Base-by-base conservation (phyloP, 1,140 invertebrate genomes). In the Drosophila eugracilis region DNA sequence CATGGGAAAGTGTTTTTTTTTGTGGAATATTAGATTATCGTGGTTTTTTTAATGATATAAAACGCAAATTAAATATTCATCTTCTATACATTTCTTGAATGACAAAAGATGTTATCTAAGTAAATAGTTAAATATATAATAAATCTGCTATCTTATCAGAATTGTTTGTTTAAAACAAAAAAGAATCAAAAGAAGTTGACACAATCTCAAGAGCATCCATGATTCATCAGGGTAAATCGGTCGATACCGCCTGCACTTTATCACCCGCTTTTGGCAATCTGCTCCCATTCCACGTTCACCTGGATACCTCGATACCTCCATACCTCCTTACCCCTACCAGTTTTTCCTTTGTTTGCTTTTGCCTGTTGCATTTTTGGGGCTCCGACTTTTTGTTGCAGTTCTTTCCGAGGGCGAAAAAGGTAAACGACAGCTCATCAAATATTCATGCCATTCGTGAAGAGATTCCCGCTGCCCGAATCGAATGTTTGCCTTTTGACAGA, bases 391-490 rank as follows among this genome's bases (percentile, higher is more conserved):
- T 48, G 30, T 30, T 59, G 67, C 62, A 66, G 62, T 26, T 58
- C 5, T 26, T 24, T 36, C 14, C 19, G 30, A n/a, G 2, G n/a
- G 21, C 45, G 36, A 17, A 67, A 67, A 67, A 67, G 63, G 63
- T 67, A 67, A 67, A 28, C 60, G 62, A 67, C 63, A 67, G 60
- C 63, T 67, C 60, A 67, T 67, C 60, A 67, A 67, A 67, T 67
- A 67, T 67, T 67, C 60, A 67, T 28, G 60, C 15, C 15, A 52
- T 62, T 47, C 17, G 30, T 28, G 39, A 67, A 67, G 63, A 42
- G 59, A 32, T 41, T 41, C 30, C 21, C 30, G 10, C 42, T 32
- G 59, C 21, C 15, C 60, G 24, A 67, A 53, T 67, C 60, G 63
- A n/a, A 53, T 67, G 60, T 67, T 65, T 65, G 55, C 12, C 44